These are phyloP conservation scores for Porites divaricata DNA, from an alignment of 92 coral and sea anemone species.

Conservation along the genomic window DNA sequence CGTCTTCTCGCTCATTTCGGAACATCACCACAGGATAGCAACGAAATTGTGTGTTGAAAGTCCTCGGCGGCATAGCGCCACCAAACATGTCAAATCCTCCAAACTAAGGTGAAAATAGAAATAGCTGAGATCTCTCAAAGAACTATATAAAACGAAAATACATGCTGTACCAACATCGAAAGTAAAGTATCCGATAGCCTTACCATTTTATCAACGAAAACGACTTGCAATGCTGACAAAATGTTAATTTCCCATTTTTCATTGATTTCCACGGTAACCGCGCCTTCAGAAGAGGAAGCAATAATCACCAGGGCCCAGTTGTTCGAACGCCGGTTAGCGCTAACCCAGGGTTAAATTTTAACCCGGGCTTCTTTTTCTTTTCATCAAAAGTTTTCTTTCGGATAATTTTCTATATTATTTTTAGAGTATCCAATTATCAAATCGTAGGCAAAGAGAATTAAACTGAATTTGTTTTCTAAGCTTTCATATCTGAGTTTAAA, in stretches of 20 bases:
- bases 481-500: no score
- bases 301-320: no score
- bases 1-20: slow-evolving; percentile 98
- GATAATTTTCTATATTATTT: no score
- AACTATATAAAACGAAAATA: no score
- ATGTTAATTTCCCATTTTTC: background rate
- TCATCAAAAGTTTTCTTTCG: no score
- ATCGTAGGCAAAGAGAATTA: no score
- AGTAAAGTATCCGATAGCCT: background rate
- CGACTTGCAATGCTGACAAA: background rate
- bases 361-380: no score
- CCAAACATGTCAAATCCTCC: slow-evolving; percentile 82
- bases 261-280: slow-evolving; percentile 6
- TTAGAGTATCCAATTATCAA: no score
- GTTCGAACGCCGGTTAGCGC: no score
- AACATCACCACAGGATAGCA: slow-evolving; percentile 96
- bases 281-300: background rate
- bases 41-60: slow-evolving; percentile 91
- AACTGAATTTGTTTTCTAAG: no score
- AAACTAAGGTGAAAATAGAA: slow-evolving; percentile 30
- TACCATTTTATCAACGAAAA: slow-evolving; percentile 30
- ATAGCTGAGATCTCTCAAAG: no score
- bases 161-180: background rate
- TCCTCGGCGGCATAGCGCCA: slow-evolving; percentile 81
- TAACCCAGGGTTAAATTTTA: no score